These are phyloP conservation scores for Monomorium pharaonis DNA, from an alignment of 1,140 invertebrate species.

Conservation along the genomic window DNA sequence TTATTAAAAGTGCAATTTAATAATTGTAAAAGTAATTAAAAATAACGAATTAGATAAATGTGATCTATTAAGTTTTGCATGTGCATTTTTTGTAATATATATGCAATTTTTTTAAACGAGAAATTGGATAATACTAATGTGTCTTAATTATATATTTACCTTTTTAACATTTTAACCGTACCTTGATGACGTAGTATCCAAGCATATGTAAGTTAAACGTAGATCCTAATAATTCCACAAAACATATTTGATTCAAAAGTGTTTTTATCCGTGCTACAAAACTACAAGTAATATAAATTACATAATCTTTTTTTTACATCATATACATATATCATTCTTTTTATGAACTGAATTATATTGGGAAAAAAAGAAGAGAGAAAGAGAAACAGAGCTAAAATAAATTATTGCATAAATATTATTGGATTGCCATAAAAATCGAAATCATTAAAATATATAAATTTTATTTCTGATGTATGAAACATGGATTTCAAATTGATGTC, in stretches of 20 bases:
- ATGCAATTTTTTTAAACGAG: neutral
- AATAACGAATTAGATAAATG: slow-evolving; percentile 68
- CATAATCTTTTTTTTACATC: neutral
- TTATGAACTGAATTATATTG: neutral
- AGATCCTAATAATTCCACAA: slow-evolving; percentile 77
- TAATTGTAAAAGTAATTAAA: too few relatives aligned
- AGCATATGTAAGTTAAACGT: slow-evolving; percentile 77
- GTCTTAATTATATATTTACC: slow-evolving; percentile 16
- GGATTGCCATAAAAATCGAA: neutral
- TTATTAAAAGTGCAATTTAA: neutral
- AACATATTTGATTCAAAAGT: slow-evolving; percentile 73
- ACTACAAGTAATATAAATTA: slow-evolving; percentile 51
- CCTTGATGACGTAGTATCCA: slow-evolving; percentile 76
- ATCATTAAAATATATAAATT: too few relatives aligned
- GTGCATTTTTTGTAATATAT: neutral
- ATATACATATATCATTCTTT: neutral
- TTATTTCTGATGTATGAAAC: too few relatives aligned
- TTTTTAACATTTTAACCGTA: slow-evolving; percentile 50
- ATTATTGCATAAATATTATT: too few relatives aligned
- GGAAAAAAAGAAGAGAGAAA: neutral
- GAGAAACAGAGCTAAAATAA: neutral
- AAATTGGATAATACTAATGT: neutral
- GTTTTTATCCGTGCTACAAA: slow-evolving; percentile 69
- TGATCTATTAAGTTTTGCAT: slow-evolving; percentile 26
- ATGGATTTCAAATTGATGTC: slow-evolving; percentile 16